Percentiles rank a stretch among this genome's conserved stretches.
phyloP scores from a whole-genome alignment of 2,888 invertebrate species.

The Cremastobaeus sp. region DNA sequence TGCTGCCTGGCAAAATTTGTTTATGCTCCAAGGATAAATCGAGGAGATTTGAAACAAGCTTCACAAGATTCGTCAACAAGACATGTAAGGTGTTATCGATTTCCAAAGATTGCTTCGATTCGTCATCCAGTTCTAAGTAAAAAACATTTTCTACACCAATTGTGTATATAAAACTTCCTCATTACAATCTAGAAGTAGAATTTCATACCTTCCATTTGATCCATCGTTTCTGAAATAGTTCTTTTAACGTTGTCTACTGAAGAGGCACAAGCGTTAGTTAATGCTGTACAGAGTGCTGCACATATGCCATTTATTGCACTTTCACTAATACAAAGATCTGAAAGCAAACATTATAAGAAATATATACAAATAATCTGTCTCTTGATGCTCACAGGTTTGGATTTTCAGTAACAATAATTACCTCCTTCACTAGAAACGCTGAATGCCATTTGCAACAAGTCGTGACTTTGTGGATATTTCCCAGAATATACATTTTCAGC shows the following conservation, averaged over 20 bases:
- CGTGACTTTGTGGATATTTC: constrained; percentile 62
- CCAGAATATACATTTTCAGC: constrained; percentile 63
- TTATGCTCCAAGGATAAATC: constrained; percentile 21
- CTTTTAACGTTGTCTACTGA: background rate
- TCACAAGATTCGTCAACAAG: constrained; percentile 7
- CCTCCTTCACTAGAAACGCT: constrained; percentile 73
- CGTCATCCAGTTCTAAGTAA: constrained; percentile 6
- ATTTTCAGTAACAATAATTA: constrained; percentile 5
- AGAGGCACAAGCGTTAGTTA: constrained; percentile 61
- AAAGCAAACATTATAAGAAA: constrained; percentile 61
- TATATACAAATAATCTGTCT: background rate
- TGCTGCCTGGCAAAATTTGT: constrained; percentile 12
- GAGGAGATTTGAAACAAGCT: constrained; percentile 21
- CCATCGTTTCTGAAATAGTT: background rate
- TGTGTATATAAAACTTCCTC: too few relatives aligned
- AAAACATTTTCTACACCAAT: background rate
- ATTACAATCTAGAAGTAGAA: too few relatives aligned
- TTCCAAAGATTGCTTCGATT: constrained; percentile 1
- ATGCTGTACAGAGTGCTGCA: constrained; percentile 74
- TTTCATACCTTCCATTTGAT: too few relatives aligned
- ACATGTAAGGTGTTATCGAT: constrained; percentile 50
- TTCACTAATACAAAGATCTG: constrained; percentile 78
- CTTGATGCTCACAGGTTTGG: background rate
- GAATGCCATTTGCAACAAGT: constrained; percentile 69
- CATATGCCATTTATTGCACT: constrained; percentile 77